Base-by-base conservation (phyloP, 2,888 invertebrate species). In the Chalcosyrphus nemorum region DNA sequence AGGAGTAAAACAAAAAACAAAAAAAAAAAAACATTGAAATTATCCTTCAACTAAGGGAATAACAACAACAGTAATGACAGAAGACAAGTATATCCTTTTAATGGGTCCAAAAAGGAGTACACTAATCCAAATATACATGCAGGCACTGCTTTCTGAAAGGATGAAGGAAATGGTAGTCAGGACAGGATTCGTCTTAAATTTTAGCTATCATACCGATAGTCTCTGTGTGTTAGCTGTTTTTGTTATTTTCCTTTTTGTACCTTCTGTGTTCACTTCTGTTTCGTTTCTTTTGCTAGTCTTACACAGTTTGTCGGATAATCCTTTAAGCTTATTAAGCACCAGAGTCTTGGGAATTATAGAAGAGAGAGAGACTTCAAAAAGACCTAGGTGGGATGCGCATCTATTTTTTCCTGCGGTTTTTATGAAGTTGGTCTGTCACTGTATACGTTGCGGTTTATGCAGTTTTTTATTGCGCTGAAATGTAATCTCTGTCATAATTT, bases 261-360 rank as follows among this genome's bases (percentile, higher is more conserved):
- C n/a, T 9, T n/a, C 50, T 54, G 27, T 54, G 38, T 76, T 65
- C 43, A 17, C n/a, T 19, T 43, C 21, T 63, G 32, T 43, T 70
- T 52, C 35, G 45, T 19, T 71, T 56, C 35, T 27, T 38, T 45
- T 54, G 29, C n/a, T n/a, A 38, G 74, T 68, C 74, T 74, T 57
- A 29, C 63, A 74, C 57, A 63, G 70, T 80, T 84, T 80, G 63
- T 45, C 35, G 74, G 80, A 80, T 84, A 63, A 80, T 74, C 63
- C 80, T 32, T 74, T 80, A 84, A 84, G 84, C 84, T 75, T 84
- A 84, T 80, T 84, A 84, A 75, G 70, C 29, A 70, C 35, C n/a
- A 52, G 45, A 81, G 71, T 66, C 77, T 82, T 65, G 59, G 77
- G 65, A 54, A 82, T 77, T 77, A 70, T 56, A 32, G n/a, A n/a